Percentiles rank a stretch among this genome's conserved stretches.
Conservation (phyloP, 2,113 vertebrate species). For the Xiphias gladius region DNA sequence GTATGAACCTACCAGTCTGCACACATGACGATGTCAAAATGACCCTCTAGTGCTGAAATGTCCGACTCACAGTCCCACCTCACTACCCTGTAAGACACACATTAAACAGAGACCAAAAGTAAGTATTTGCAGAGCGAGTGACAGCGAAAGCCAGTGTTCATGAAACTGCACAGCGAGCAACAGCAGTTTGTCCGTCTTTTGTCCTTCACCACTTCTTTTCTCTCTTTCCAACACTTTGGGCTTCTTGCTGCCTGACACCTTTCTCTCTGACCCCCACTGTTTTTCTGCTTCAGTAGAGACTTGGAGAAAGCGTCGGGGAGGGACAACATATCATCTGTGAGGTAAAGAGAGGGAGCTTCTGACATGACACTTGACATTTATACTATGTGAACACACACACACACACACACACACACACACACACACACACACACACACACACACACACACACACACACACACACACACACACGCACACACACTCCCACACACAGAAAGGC, state of each 20-base stretch:
- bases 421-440: not conserved
- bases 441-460: slow-evolving; percentile 25
- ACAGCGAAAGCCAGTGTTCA: not conserved
- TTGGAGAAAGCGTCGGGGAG: slow-evolving; percentile 49
- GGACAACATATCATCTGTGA: slow-evolving; percentile 66
- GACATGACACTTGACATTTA: slow-evolving; percentile 80
- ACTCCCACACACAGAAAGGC: not conserved
- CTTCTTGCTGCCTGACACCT: slow-evolving; percentile 33
- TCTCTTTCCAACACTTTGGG: slow-evolving; percentile 11
- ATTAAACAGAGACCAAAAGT: slow-evolving; percentile 27
- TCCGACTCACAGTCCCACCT: slow-evolving; percentile 98
- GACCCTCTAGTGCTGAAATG: slow-evolving; percentile 94
- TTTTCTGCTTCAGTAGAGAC: slow-evolving; percentile 66
- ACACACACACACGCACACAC: not conserved
- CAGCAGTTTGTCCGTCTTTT: slow-evolving; percentile 18
- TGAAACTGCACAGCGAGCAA: slow-evolving; percentile 22
- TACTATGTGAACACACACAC: slow-evolving; percentile 57
- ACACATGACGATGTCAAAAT: slow-evolving; percentile 99
- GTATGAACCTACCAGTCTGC: slow-evolving; percentile 95
- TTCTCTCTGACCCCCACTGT: slow-evolving; percentile 63
- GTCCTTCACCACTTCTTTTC: slow-evolving; percentile 11
- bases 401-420: not conserved
- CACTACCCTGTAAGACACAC: slow-evolving; percentile 87
- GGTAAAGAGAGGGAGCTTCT: slow-evolving; percentile 61
- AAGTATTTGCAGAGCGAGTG: not conserved